A percentile compares a stretch with the other conserved stretches of the same genome.
Evolutionary conservation across 2,797 vertebrate species (phyloP).

Genomic region (Bradypus variegatus): DNA sequence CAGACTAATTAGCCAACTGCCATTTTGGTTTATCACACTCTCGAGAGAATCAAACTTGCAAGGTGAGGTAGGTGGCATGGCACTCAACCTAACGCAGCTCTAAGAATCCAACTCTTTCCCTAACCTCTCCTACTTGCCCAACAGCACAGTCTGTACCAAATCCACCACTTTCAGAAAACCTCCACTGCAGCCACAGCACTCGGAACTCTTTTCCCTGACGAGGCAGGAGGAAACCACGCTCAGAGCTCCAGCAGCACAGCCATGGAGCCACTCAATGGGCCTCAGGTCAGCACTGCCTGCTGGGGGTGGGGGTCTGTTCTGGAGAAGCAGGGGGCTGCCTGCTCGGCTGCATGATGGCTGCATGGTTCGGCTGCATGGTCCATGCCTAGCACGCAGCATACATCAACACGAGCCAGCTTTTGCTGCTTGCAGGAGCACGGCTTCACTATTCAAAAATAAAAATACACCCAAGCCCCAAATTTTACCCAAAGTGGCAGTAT

Average conservation of each 20-base stretch:
- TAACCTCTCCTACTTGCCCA: background rate
- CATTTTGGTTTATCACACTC: background rate
- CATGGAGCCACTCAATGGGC: fast-evolving
- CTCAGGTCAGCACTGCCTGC: background rate
- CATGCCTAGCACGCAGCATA: background rate
- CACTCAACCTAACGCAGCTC: background rate
- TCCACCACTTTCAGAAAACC: background rate
- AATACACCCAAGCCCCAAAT: background rate
- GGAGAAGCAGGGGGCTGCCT: fast-evolving
- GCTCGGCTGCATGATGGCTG: background rate
- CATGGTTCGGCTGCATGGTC: no score
- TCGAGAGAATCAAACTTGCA: background rate
- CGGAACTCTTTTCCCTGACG: fast-evolving
- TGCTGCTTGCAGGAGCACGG: background rate
- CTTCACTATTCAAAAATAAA: background rate
- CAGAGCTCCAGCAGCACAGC: no score
- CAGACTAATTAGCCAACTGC: background rate
- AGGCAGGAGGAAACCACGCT: background rate
- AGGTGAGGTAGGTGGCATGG: background rate
- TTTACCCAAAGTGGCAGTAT: background rate
- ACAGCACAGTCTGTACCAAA: background rate
- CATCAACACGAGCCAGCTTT: background rate
- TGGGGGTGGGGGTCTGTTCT: background rate
- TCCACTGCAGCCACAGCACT: background rate
- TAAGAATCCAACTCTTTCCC: background rate